Evolutionary conservation across 2,888 invertebrate species (phyloP).

Genomic region (Xestia xanthographa): DNA sequence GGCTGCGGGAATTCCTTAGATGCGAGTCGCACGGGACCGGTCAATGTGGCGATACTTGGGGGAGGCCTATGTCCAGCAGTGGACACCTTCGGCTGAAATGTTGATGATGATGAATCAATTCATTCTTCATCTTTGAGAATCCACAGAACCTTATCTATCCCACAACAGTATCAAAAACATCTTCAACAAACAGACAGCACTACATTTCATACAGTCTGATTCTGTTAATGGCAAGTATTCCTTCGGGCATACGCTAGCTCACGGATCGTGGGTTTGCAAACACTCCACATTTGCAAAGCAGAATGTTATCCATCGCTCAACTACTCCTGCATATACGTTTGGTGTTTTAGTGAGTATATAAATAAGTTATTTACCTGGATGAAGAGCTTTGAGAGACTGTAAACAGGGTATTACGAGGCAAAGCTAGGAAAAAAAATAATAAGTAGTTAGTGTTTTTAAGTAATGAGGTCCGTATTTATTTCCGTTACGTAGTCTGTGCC

Average conservation of each 20-base stretch:
- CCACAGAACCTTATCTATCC: too few relatives aligned
- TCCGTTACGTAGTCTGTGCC: background rate
- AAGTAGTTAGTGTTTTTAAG: background rate
- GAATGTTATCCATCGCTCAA: slow-evolving; percentile 54
- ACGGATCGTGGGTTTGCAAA: slow-evolving; percentile 58
- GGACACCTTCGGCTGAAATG: too few relatives aligned
- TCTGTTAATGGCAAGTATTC: slow-evolving; percentile 62
- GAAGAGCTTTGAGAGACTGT: background rate
- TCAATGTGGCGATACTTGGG: too few relatives aligned
- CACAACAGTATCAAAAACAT: slow-evolving; percentile 19
- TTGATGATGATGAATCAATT: background rate
- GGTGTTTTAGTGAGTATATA: slow-evolving; percentile 43
- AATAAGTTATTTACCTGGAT: slow-evolving; percentile 45
- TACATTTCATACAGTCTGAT: slow-evolving; percentile 34
- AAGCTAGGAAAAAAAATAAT: background rate
- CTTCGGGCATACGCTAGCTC: slow-evolving; percentile 51
- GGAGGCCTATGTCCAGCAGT: too few relatives aligned
- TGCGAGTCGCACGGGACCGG: too few relatives aligned
- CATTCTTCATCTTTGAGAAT: too few relatives aligned
- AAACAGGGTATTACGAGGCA: too few relatives aligned
- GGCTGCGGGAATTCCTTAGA: too few relatives aligned
- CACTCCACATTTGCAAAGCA: slow-evolving; percentile 58
- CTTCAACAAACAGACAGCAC: slow-evolving; percentile 30
- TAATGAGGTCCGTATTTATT: background rate
- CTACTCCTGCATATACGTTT: slow-evolving; percentile 36